Percentiles rank a stretch among this genome's conserved stretches.
Evolutionary conservation across 2,888 invertebrate species (phyloP).

Genomic region (Dryobotodes eremita): DNA sequence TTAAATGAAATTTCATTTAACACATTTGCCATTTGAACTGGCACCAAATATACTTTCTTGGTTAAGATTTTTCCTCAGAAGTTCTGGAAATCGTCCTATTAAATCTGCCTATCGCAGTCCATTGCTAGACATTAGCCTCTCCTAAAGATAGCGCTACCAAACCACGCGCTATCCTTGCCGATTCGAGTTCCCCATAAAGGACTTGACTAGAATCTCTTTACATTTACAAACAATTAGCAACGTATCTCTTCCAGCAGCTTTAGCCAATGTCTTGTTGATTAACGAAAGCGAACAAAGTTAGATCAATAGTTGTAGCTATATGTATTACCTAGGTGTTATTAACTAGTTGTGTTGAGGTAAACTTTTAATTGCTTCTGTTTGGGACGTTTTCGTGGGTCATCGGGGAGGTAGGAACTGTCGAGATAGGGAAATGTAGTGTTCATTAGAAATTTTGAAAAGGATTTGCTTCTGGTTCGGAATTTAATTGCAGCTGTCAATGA

Average conservation of each 20-base stretch:
- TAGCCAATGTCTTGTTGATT: slow-evolving; percentile 54
- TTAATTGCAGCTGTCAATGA: not conserved
- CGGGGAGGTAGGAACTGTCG: slow-evolving; percentile 30
- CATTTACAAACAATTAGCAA: too few species aligned
- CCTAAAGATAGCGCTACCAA: too few species aligned
- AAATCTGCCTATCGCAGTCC: too few species aligned
- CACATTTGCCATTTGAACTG: too few species aligned
- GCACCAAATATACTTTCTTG: too few species aligned
- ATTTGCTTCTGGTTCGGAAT: not conserved
- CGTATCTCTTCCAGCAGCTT: slow-evolving; percentile 20
- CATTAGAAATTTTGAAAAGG: slow-evolving; percentile 33
- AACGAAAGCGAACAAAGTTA: slow-evolving; percentile 64
- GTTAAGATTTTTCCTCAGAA: too few species aligned
- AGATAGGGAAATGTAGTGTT: slow-evolving; percentile 34
- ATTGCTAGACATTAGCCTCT: too few species aligned
- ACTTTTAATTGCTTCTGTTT: slow-evolving; percentile 67
- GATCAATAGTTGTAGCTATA: slow-evolving; percentile 62
- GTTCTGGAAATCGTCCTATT: too few species aligned
- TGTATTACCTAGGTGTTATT: slow-evolving; percentile 58
- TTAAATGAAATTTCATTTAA: too few species aligned
- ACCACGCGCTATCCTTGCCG: too few species aligned
- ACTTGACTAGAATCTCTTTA: too few species aligned
- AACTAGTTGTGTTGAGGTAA: slow-evolving; percentile 63
- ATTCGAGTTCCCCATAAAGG: too few species aligned
- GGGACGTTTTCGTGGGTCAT: slow-evolving; percentile 46